Evolutionary conservation across 2,113 vertebrate species (phyloP).

Genomic region (Cyprinodon tularosa): DNA sequence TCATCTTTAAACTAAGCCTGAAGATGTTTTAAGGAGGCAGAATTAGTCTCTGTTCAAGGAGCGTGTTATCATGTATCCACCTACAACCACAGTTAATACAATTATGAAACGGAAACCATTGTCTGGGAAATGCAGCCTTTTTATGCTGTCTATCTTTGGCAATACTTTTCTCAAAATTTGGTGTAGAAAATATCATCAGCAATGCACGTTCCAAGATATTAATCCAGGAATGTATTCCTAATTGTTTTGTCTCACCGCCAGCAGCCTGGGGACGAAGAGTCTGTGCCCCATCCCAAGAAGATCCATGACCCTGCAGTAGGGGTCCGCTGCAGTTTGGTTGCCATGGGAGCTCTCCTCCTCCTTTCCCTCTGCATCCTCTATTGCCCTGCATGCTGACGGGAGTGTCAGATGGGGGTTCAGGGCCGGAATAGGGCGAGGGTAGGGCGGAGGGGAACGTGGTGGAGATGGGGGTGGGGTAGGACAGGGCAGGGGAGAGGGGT

Average conservation of each 20-base stretch:
- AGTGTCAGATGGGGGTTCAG: slow-evolving; percentile 81
- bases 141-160: background rate
- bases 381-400: slow-evolving; percentile 79
- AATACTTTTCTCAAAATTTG: background rate
- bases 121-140: background rate
- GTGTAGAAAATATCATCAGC: background rate
- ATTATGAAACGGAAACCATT: background rate
- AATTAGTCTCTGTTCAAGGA: background rate
- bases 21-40: background rate
- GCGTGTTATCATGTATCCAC: background rate
- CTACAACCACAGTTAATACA: background rate
- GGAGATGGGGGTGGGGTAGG: slow-evolving; percentile 71
- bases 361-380: slow-evolving; percentile 83
- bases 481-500: slow-evolving; percentile 72
- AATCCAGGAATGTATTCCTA: background rate
- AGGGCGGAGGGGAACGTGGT: slow-evolving; percentile 39
- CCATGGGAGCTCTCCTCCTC: slow-evolving; percentile 81
- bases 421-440: slow-evolving; percentile 50
- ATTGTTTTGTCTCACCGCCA: slow-evolving; percentile 90
- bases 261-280: slow-evolving; percentile 94
- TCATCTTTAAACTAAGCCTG: background rate
- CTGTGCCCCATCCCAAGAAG: slow-evolving; percentile 98
- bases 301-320: slow-evolving; percentile 90
- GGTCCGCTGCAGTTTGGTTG: slow-evolving; percentile 89
- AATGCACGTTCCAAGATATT: background rate